phyloP scores from a whole-genome alignment of 2,797 vertebrate species.

The Peromyscus eremicus region DNA sequence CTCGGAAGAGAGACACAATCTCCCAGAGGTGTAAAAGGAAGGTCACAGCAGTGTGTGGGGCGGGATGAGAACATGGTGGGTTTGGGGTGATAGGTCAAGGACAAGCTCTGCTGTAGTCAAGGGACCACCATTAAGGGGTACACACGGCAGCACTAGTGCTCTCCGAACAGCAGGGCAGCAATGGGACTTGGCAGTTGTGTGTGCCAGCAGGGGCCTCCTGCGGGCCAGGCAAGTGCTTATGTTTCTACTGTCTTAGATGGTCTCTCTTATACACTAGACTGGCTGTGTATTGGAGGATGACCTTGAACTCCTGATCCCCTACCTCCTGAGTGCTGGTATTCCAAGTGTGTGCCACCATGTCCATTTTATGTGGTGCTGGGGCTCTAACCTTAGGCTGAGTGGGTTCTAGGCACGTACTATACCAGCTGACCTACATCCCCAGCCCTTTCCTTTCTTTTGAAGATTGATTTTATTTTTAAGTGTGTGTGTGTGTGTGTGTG shows the following conservation, averaged over 20 bases:
- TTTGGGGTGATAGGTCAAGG: not conserved
- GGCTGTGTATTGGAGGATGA: not conserved
- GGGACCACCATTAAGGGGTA: not conserved
- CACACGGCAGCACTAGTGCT: no score
- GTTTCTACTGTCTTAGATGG: not conserved
- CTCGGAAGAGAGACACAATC: not conserved
- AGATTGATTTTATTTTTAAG: not conserved
- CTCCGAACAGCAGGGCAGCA: not conserved
- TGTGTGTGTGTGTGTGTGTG: not conserved
- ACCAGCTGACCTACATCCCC: not conserved
- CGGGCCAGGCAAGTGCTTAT: not conserved
- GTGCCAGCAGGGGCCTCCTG: not conserved
- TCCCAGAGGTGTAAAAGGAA: not conserved
- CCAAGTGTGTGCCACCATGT: not conserved
- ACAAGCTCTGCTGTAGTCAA: not conserved
- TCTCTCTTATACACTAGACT: not conserved
- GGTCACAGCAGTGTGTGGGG: not conserved
- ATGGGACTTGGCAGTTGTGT: not conserved
- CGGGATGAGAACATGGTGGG: not conserved
- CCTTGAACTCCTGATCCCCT: not conserved
- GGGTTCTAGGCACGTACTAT: not conserved
- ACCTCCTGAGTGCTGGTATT: not conserved
- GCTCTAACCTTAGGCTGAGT: not conserved
- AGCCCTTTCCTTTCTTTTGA: not conserved
- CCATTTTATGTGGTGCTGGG: not conserved